Evolutionary conservation across 2,888 invertebrate species (phyloP), one percentile per base, ranked within the genome.

Genomic region (Cataglyphis altisquamis): DNA sequence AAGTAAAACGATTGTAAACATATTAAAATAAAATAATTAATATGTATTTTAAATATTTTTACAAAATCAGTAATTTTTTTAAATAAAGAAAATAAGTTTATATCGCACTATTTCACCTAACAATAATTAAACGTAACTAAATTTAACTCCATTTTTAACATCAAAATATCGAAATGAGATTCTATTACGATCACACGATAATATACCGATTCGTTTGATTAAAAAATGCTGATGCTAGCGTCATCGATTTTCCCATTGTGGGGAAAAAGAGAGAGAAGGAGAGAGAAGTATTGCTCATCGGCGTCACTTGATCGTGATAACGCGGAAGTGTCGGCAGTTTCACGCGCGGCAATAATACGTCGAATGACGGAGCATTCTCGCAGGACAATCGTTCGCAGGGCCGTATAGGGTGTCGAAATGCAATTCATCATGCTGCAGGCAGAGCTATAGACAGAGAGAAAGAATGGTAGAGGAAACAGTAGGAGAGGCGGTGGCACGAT

Each of bases 351-450:
- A 90, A 89, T 89, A 87, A 90, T 85, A 83, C 87, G 48, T 29
- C 41, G 86, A 88, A 87, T 92, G 92, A 92, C 92, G 89, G 82
- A 87, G 91, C 91, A 89, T 88, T 90, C 86, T 90, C 84, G 83
- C 25, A 82, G 90, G 88, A 90, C 86, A 89, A 90, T 90, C 86
- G 89, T 68, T 68, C 74, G 48, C 60, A 62, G 66, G 39, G 41
- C 45, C 15, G 80, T 70, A 75, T 67, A 52, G 91, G 91, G 91
- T 87, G 92, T 92, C 91, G 93, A 92, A 93, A 90, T 91, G 93
- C 91, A 91, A 93, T 93, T 93, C 92, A 93, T 93, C 93, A 92
- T 86, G 86, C 70, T 73, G 85, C 66, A 48, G 80, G 78, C 75
- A 73, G 75, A 68, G 48, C 45, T 8, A 52, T 72, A 32, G 29